Evolutionary conservation across 2,888 invertebrate genomes (phyloP), one percentile per base, ranked within the genome.

Genomic region (Cataglyphis albicans): DNA sequence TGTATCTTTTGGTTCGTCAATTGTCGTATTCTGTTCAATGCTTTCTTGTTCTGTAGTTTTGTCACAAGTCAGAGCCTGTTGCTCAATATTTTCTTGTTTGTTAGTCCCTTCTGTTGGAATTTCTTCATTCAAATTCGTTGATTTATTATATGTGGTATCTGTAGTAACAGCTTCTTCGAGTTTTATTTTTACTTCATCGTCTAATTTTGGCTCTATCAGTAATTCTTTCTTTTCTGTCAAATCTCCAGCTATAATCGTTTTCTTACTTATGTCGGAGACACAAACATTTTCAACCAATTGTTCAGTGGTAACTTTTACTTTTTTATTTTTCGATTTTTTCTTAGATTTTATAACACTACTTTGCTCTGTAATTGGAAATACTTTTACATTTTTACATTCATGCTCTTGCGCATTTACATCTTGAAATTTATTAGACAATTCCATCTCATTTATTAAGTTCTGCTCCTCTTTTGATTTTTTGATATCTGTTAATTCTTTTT

Each of bases 181-280:
- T 70, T 61, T 72, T 72, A 61, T 21, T 68, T 67, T 29, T 5
- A 76, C 1, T 41, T 57, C 21, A 18, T 75, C 35, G 12, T 80
- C 72, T 80, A 61, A 48, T 80, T 80, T 72, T 35, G 44, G 18
- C 10, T 72, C 72, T 7, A 12, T 0, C 4, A 44, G 10, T 10
- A n/a, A 59, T 61, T 80, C 29, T 7, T 12, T 72, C 59, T 80
- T 72, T 12, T 68, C 15, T 12, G 57, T 29, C 29, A 70, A 59
- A 59, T 80, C 59, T 57, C 4, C 44, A 70, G 1, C 21, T 21
- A 21, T 18, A 35, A 38, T 32, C 32, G 32, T 12, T 18, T 70
- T 12, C 12, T 80, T 87, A 15, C 82, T 88, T 86, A 84, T 87
- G 82, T 52, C 72, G 44, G 48, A 73, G 81, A 12, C 44, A 5